Evolutionary conservation across 2,113 vertebrate species (phyloP), one percentile per base, ranked within the genome.

Genomic region (Naja naja): DNA sequence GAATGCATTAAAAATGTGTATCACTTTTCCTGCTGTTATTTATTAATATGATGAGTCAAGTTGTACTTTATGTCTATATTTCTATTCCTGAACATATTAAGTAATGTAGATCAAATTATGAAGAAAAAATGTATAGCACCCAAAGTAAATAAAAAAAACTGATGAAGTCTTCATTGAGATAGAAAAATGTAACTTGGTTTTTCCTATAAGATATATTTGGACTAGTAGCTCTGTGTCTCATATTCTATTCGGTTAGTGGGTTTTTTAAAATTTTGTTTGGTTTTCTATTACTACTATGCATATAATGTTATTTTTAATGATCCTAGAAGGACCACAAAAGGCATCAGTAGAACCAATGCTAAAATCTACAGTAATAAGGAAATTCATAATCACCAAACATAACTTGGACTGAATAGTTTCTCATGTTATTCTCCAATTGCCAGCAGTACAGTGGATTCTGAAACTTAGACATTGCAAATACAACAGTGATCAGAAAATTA

Each of bases 351-450:
- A 85, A 47, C 5, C 9, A 91, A 53, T 74, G 60, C 39, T 60
- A 88, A 93, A 93, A 88, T 91, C 30, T 91, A 60, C 27, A 60
- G 10, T 11, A 89, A 52, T 56, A 14, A 91, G 14, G n/a, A 85
- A 88, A 85, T 34, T 53, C 90, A 88, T n/a, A 85, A 56, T 25
- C 27, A 49, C 56, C 86, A 85, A 23, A 93, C n/a, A 86, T 25
- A 53, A 53, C 58, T 85, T 53, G 49, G 12, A 91, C 5, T 39
- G 39, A 60, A 91, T 43, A n/a, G 43, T 74, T 91, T 91, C 34
- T 91, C 85, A n/a, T 88, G 69, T 89, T 45, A 25, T 89, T 85
- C 60, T 27, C 7, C n/a, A 43, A 45, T 85, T 85, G 54, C 90
- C 45, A 85, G 23, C 9, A 58, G 14, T 47, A 23, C 34, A n/a